These are phyloP conservation scores for Mycalesis mineus DNA, from an alignment of 2,888 invertebrate species.

Conservation along the genomic window DNA sequence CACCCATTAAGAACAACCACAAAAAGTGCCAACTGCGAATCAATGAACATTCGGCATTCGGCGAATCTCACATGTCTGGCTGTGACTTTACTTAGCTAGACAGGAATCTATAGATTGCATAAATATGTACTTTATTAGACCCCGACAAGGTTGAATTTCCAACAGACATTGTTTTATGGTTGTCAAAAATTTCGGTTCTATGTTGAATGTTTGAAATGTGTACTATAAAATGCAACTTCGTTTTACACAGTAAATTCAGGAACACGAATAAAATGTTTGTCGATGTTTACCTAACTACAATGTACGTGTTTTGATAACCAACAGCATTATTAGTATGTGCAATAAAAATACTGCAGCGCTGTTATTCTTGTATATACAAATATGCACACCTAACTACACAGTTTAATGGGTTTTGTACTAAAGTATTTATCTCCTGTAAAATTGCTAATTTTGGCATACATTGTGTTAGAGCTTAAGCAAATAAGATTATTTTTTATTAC, in stretches of 20 bases:
- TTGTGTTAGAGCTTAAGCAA: no score
- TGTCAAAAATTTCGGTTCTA: not conserved
- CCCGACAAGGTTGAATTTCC: not conserved
- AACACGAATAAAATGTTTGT: not conserved
- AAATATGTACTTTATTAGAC: constrained; percentile 10
- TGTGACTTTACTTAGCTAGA: constrained; percentile 96
- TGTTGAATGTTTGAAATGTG: not conserved
- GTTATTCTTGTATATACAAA: not conserved
- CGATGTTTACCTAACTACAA: not conserved
- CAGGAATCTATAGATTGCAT: constrained; percentile 93
- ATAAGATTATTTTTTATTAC: no score
- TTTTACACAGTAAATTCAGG: not conserved
- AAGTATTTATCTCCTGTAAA: no score
- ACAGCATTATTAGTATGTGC: not conserved
- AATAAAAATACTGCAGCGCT: not conserved
- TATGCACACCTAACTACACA: not conserved
- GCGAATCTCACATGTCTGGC: no score
- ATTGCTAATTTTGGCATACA: no score
- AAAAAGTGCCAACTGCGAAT: no score
- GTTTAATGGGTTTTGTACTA: no score
- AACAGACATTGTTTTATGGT: no score
- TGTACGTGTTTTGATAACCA: not conserved
- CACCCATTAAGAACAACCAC: no score
- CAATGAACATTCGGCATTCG: no score
- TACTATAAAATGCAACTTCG: not conserved